These are phyloP conservation scores for Hydropsyche betteni DNA, from an alignment of 2,888 invertebrate species.

Conservation along the genomic window DNA sequence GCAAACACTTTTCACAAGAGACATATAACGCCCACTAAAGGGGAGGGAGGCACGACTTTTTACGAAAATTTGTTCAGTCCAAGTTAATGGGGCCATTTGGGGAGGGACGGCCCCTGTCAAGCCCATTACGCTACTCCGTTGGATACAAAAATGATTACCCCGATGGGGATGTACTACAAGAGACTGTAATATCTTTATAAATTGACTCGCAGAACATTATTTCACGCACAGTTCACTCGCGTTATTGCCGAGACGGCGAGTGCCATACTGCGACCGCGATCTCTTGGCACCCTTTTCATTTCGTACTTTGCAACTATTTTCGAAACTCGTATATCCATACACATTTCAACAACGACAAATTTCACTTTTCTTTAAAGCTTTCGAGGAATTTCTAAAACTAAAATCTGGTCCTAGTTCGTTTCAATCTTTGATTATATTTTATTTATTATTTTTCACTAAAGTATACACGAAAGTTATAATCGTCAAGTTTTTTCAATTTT, in stretches of 20 bases:
- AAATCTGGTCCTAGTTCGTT: no score
- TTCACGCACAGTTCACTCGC: constrained; percentile 52
- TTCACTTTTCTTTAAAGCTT: no score
- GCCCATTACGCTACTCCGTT: constrained; percentile 41
- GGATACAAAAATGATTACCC: constrained; percentile 45
- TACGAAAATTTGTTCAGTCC: constrained; percentile 25
- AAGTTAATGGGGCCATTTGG: constrained; percentile 15
- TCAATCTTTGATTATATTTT: no score
- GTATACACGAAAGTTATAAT: no score
- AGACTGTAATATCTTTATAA: constrained; percentile 51
- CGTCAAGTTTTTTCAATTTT: neutral
- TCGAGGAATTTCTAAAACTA: no score
- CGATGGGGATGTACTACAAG: constrained; percentile 40
- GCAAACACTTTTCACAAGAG: neutral
- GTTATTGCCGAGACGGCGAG: constrained; percentile 42
- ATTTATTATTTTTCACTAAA: no score
- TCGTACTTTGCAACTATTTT: constrained; percentile 12
- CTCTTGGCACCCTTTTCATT: constrained; percentile 4
- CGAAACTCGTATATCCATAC: neutral
- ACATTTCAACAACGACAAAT: no score
- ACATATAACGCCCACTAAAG: neutral
- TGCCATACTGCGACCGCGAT: constrained; percentile 15
- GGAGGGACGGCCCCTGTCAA: constrained; percentile 15
- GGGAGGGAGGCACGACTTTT: neutral
- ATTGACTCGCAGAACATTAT: constrained; percentile 51